These are phyloP conservation scores for Bradypus variegatus DNA, from an alignment of 2,797 vertebrate species.

Conservation along the genomic window DNA sequence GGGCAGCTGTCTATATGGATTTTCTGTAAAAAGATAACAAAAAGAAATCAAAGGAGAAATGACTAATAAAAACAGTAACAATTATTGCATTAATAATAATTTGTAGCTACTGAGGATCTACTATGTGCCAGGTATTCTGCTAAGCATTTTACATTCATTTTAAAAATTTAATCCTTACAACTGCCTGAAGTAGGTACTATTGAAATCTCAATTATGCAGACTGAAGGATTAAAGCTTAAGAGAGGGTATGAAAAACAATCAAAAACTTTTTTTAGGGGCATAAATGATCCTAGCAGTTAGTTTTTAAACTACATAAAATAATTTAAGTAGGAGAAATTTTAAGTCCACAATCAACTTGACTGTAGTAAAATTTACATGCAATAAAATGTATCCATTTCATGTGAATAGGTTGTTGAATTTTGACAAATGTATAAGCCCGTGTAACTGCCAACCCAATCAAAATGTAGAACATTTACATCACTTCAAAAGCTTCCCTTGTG, in stretches of 20 bases:
- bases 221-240: constrained; percentile 33
- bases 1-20: constrained; percentile 86
- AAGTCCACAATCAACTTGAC: not conserved
- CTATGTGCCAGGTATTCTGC: constrained; percentile 35
- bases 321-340: constrained; percentile 17
- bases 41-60: constrained; percentile 37
- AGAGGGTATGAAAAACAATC: not conserved
- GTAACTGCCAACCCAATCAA: not conserved
- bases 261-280: not conserved
- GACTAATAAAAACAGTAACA: not conserved
- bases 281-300: not conserved
- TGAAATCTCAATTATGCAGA: constrained; percentile 21
- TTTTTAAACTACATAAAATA: not conserved
- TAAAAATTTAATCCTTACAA: constrained; percentile 13
- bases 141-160: constrained; percentile 28
- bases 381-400: constrained; percentile 2
- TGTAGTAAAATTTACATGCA: not conserved
- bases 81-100: constrained; percentile 12
- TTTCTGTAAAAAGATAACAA: constrained; percentile 69
- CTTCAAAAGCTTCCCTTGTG: not conserved
- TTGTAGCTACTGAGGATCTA: constrained; percentile 44
- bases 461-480: constrained; percentile 2
- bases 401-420: not conserved
- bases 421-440: not conserved
- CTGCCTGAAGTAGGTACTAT: not conserved